phyloP scores from a whole-genome alignment of 2,113 vertebrate genomes.

The Equus przewalskii region DNA sequence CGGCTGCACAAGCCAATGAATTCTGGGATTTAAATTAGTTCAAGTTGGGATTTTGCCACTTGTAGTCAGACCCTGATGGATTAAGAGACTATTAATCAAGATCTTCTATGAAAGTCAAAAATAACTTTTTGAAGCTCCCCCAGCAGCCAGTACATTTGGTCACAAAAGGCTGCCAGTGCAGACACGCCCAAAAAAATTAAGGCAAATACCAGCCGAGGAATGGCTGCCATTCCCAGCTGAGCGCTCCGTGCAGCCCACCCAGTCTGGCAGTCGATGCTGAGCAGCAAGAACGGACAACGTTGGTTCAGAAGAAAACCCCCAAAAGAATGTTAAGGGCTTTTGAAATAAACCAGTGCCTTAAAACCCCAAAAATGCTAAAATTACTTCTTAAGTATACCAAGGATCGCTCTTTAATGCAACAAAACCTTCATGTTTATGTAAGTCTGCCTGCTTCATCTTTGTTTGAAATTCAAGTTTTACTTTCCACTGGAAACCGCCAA shows the following conservation, averaged over 20 bases:
- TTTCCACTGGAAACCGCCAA: slow-evolving; percentile 87
- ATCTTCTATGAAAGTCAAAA: background rate
- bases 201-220: background rate
- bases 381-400: slow-evolving; percentile 54
- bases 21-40: background rate
- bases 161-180: background rate
- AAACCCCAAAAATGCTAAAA: slow-evolving; percentile 17
- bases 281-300: background rate
- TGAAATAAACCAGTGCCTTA: background rate
- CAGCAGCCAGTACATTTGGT: background rate
- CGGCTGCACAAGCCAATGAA: background rate
- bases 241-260: background rate
- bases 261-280: rapidly evolving
- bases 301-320: background rate
- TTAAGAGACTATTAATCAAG: background rate
- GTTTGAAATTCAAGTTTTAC: slow-evolving; percentile 77
- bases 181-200: background rate
- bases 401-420: slow-evolving; percentile 61
- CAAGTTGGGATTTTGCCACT: background rate
- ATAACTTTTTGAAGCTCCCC: background rate
- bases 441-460: slow-evolving; percentile 80
- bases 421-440: slow-evolving; percentile 80
- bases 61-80: background rate
- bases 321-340: background rate
- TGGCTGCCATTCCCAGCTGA: background rate